These are phyloP conservation scores for Leptinotarsa undecemlineata DNA, from an alignment of 1,140 invertebrate species.

Conservation along the genomic window DNA sequence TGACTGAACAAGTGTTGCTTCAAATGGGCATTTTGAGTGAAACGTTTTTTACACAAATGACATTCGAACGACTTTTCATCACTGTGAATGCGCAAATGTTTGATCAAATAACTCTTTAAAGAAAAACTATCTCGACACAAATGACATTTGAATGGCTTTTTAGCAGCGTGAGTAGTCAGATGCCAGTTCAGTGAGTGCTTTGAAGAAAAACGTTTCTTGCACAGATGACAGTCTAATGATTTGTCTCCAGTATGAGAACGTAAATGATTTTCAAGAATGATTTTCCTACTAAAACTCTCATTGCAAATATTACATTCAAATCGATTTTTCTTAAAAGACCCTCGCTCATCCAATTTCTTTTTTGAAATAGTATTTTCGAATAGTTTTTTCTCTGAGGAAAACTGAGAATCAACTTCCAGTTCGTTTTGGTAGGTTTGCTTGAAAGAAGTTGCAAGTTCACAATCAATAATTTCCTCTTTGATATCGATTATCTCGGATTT, in stretches of 20 bases:
- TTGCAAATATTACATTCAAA: conserved; percentile 14
- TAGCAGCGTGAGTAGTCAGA: too few relatives aligned
- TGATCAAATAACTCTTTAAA: not conserved
- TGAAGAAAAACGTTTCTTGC: not conserved
- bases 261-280: not conserved
- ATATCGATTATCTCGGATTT: not conserved
- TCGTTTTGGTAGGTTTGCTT: too few relatives aligned
- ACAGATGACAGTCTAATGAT: conserved; percentile 41
- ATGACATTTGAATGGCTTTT: too few relatives aligned
- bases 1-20: not conserved
- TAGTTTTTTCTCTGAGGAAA: too few relatives aligned
- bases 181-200: too few relatives aligned
- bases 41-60: not conserved
- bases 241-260: not conserved
- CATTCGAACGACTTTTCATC: not conserved
- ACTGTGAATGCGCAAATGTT: not conserved
- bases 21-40: too few relatives aligned
- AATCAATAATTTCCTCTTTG: too few relatives aligned
- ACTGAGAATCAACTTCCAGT: too few relatives aligned
- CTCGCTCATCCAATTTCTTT: not conserved
- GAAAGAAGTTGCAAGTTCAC: too few relatives aligned
- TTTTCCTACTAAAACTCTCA: not conserved
- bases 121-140: not conserved
- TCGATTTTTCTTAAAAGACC: not conserved
- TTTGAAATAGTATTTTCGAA: not conserved